phyloP scores from a whole-genome alignment of 2,113 vertebrate genomes.

The Brienomyrus brachyistius region DNA sequence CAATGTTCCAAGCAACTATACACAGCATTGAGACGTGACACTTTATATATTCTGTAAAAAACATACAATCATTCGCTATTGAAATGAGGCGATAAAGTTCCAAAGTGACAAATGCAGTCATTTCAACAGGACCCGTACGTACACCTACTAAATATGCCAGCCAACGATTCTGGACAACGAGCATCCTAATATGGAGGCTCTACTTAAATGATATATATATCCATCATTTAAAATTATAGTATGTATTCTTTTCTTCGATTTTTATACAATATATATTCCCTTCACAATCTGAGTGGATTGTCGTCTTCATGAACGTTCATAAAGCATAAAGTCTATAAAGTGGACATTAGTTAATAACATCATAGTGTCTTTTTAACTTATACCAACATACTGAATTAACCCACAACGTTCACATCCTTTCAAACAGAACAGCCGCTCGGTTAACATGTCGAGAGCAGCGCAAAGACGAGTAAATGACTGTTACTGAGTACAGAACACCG shows the following conservation, averaged over 20 bases:
- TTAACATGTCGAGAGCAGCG: background rate
- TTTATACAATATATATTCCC: background rate
- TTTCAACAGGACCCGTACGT: conserved; percentile 26
- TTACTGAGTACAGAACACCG: background rate
- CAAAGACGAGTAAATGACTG: background rate
- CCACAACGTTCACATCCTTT: background rate
- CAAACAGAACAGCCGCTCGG: background rate
- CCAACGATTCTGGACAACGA: conserved; percentile 37
- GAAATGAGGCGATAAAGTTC: conserved; percentile 20
- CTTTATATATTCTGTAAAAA: conserved; percentile 56
- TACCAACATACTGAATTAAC: background rate
- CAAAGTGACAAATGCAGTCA: conserved; percentile 39
- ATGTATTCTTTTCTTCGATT: background rate
- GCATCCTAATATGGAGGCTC: conserved; percentile 21
- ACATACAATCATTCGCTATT: conserved; percentile 63
- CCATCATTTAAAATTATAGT: background rate
- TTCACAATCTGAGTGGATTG: conserved; percentile 11
- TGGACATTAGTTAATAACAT: background rate
- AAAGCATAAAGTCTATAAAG: background rate
- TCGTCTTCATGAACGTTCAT: conserved; percentile 2
- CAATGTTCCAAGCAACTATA: conserved; percentile 55
- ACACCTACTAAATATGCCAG: conserved; percentile 33
- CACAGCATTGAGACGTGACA: conserved; percentile 44
- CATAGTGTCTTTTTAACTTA: background rate
- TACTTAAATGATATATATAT: background rate